phyloP scores from a whole-genome alignment of 2,113 vertebrate species.

The Menidia beryllina region DNA sequence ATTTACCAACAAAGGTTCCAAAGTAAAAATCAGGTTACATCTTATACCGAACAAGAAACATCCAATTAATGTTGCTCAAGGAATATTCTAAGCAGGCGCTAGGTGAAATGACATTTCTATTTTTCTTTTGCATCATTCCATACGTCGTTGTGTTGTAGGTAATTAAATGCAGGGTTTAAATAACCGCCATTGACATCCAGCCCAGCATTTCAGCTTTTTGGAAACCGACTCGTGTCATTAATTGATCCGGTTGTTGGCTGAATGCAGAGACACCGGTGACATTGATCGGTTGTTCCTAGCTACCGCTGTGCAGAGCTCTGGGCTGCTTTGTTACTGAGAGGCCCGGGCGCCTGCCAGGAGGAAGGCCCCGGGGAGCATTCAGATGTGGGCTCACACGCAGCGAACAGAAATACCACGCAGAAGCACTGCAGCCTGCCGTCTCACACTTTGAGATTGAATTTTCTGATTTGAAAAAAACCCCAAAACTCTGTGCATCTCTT shows the following conservation, averaged over 20 bases:
- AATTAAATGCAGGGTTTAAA: too few species aligned
- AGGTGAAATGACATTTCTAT: too few species aligned
- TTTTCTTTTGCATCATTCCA: too few species aligned
- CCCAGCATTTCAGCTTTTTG: background rate
- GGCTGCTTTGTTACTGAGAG: constrained; percentile 63
- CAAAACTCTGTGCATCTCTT: background rate
- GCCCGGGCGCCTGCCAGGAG: constrained; percentile 60
- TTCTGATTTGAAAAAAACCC: too few species aligned
- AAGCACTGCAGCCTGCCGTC: background rate
- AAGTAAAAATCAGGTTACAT: too few species aligned
- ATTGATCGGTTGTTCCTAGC: constrained; percentile 65
- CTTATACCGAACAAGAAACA: too few species aligned
- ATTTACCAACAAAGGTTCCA: too few species aligned
- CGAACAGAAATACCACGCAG: constrained; percentile 9
- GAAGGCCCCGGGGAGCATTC: constrained; percentile 42
- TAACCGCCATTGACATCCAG: too few species aligned
- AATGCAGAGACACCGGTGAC: constrained; percentile 33
- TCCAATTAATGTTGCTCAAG: too few species aligned
- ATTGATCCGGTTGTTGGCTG: constrained; percentile 29
- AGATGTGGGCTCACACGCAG: constrained; percentile 23
- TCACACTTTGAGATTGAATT: background rate
- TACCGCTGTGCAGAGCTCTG: constrained; percentile 54
- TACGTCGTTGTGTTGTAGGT: too few species aligned
- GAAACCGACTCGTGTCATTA: constrained; percentile 40
- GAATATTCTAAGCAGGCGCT: too few species aligned